Base-by-base conservation (phyloP, 2,113 vertebrate species). In the Alethe diademata region DNA sequence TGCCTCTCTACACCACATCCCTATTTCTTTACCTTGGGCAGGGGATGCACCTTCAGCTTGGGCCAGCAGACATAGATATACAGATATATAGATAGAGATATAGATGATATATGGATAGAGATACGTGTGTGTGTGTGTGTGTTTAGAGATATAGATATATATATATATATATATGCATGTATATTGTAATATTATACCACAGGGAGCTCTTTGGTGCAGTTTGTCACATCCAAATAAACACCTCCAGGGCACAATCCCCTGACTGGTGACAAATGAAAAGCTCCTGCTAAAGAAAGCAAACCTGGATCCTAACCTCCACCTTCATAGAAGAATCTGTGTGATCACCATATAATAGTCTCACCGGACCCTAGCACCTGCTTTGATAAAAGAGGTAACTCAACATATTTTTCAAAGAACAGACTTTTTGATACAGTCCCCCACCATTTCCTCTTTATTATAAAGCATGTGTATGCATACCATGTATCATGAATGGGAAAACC, bases 21-120 rank as follows among this genome's bases (percentile, higher is more conserved):
- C 35, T 56, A 6, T 43, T 75, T 31, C 71, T 69, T 54, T 82
- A 33, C 31, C 35, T 26, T 29, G 10, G 36, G 35, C 56, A 80
- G 65, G 14, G 28, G 19, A 35, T 19, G 25, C n/a, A 51, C 0
- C 0, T 17, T 17, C 5, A 6, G 24, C 42, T 36, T 56, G 28
- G 50, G 42, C 36, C 45, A 70, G 60, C 56, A 76, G 60, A 33
- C 26, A 54, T 28, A 51, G 9, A 51, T 16, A 51, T 15, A 28
- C 8, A 50, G 25, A 48, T 24, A 40, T 40, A 24, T 24, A 28
- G 12, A 50, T 16, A 47, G 45, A 47, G 20, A 23, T 12, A 47
- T 47, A 47, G 22, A 47, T 47, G 47, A 47, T 47, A 47, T 22
- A 47, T 47, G 11, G 47, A 23, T 47, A 23, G 43, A 45, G 43